Evolutionary conservation across 2,113 vertebrate species (phyloP).

Genomic region (Galeopterus variegatus): DNA sequence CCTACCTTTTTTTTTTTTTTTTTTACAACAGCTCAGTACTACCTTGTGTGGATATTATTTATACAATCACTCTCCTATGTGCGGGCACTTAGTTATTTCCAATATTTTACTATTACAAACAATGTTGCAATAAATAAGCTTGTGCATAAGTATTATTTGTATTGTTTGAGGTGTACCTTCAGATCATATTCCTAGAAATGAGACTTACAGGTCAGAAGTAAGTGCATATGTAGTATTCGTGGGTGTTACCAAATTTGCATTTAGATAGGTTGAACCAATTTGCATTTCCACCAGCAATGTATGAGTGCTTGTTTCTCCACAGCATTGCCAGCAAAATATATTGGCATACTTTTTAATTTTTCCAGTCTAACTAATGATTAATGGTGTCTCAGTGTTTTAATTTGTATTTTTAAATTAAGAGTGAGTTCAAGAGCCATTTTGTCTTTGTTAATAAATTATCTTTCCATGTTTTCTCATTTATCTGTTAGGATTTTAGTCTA

Average conservation of each 20-base stretch:
- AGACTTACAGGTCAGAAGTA: not conserved
- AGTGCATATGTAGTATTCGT: not conserved
- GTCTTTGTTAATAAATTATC: not conserved
- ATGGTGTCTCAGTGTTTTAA: not conserved
- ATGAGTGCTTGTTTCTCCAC: not conserved
- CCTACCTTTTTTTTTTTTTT: not conserved
- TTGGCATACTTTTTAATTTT: not conserved
- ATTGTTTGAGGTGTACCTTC: not conserved
- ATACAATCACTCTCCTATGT: not conserved
- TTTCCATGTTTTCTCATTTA: not conserved
- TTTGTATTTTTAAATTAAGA: not conserved
- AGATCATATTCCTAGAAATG: not conserved
- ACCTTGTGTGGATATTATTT: not conserved
- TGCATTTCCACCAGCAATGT: not conserved
- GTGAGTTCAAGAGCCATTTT: not conserved
- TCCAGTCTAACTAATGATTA: not conserved
- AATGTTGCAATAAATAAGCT: not conserved
- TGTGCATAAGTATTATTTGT: not conserved
- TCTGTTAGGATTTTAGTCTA: not conserved
- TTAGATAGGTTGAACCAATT: not conserved
- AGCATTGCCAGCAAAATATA: not conserved
- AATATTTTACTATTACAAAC: not conserved
- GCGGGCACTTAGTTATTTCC: not conserved
- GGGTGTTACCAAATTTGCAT: not conserved
- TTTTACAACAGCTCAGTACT: not conserved